A percentile compares a stretch with the other conserved stretches of the same genome.
phyloP scores from a whole-genome alignment of 2,888 invertebrate genomes.

The Pherbina coryleti region DNA sequence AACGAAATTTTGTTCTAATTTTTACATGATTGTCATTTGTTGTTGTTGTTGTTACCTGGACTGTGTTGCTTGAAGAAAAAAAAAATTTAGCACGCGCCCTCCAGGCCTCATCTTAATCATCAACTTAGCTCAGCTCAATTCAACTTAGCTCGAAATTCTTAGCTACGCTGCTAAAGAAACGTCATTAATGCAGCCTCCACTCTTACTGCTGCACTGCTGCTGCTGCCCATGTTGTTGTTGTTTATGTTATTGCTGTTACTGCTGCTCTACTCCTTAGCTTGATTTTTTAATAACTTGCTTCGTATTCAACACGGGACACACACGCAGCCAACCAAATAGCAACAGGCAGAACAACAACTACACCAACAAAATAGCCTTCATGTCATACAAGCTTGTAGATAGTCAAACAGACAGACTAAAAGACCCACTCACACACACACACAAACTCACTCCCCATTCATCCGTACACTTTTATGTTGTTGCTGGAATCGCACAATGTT shows the following conservation, averaged over 20 bases:
- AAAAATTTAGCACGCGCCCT: constrained; percentile 68
- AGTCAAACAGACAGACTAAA: not conserved
- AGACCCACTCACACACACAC: not conserved
- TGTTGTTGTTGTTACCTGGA: constrained; percentile 47
- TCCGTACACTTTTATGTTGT: not conserved
- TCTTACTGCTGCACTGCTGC: not conserved
- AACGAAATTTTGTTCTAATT: constrained; percentile 59
- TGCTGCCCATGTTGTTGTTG: not conserved
- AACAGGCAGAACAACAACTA: not conserved
- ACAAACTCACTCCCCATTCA: not conserved
- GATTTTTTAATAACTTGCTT: constrained; percentile 31
- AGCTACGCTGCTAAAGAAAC: constrained; percentile 46
- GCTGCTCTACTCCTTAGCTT: not conserved
- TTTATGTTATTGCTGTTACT: not conserved
- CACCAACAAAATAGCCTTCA: constrained; percentile 26
- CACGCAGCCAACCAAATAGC: constrained; percentile 30
- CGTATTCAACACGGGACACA: constrained; percentile 35
- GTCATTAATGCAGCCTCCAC: constrained; percentile 14
- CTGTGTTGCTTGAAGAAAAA: constrained; percentile 35
- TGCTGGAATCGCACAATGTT: not conserved
- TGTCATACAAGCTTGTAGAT: constrained; percentile 9
- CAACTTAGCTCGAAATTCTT: constrained; percentile 48
- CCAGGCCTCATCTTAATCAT: constrained; percentile 51
- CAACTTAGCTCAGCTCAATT: not conserved
- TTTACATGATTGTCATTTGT: constrained; percentile 46